phyloP scores from a whole-genome alignment of 1,140 invertebrate species.

The Psix sp. region DNA sequence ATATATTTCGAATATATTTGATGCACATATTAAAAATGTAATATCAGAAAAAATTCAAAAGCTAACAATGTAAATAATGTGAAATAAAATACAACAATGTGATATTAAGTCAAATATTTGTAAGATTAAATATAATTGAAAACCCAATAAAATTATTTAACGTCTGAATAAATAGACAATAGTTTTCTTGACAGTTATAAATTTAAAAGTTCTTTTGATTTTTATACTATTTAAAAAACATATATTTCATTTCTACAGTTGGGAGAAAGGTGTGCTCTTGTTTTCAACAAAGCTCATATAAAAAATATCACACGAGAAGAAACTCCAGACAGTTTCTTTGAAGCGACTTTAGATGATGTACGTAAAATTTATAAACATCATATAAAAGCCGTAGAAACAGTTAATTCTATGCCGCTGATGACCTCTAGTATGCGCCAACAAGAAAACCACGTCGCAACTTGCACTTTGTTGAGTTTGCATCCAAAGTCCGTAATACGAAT shows the following conservation, averaged over 20 bases:
- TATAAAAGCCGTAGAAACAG: conserved; percentile 79
- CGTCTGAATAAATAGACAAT: conserved; percentile 62
- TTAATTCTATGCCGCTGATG: conserved; percentile 83
- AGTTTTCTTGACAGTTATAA: conserved; percentile 5
- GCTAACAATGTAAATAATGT: too few species aligned
- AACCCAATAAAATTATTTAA: too few species aligned
- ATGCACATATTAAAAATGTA: too few species aligned
- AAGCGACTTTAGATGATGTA: conserved; percentile 87
- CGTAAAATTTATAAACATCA: conserved; percentile 83
- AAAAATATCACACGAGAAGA: conserved; percentile 79
- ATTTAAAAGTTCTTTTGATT: conserved; percentile 30
- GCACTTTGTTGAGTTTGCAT: conserved; percentile 82
- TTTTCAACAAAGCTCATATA: conserved; percentile 81
- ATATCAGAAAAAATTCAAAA: too few species aligned
- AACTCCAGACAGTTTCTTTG: conserved; percentile 89
- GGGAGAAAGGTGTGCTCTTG: conserved; percentile 82
- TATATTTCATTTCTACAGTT: conserved; percentile 74
- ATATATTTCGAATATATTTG: too few species aligned
- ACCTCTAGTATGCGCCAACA: conserved; percentile 81
- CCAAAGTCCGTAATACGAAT: conserved; percentile 85
- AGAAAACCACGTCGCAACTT: conserved; percentile 79
- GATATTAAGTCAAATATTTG: too few species aligned
- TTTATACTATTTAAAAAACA: conserved; percentile 3
- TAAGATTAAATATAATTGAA: too few species aligned
- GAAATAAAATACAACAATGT: too few species aligned